Percentiles rank a stretch among this genome's conserved stretches.
phyloP scores from a whole-genome alignment of 2,888 invertebrate genomes.

The Sinohyriopsis cumingii region DNA sequence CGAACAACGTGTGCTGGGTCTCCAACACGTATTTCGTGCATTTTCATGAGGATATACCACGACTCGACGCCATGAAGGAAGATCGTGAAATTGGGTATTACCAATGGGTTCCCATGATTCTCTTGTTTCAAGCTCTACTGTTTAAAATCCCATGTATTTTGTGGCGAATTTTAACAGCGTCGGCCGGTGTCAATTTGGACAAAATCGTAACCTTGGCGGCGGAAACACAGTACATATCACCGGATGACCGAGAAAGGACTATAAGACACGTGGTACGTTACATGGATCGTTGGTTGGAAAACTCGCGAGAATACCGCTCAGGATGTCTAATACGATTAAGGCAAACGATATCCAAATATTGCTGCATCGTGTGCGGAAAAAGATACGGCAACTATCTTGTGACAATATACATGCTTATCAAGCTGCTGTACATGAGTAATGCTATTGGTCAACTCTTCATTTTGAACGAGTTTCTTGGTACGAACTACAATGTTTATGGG shows the following conservation, averaged over 20 bases:
- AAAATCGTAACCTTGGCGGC: conserved; percentile 72
- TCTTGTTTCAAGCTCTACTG: conserved; percentile 74
- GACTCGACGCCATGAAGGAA: conserved; percentile 66
- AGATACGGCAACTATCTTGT: conserved; percentile 73
- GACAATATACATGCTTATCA: conserved; percentile 73
- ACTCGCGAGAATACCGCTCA: conserved; percentile 71
- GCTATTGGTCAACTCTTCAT: conserved; percentile 73
- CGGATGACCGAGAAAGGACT: conserved; percentile 70
- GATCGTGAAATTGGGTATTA: conserved; percentile 72
- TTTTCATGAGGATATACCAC: conserved; percentile 72
- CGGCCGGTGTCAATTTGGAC: conserved; percentile 68
- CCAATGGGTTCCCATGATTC: conserved; percentile 73
- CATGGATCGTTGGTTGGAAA: conserved; percentile 73
- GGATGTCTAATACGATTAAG: conserved; percentile 69
- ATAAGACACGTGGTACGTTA: conserved; percentile 73
- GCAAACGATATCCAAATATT: conserved; percentile 69
- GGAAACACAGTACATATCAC: conserved; percentile 72
- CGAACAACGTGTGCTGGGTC: conserved; percentile 75
- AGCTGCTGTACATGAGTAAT: conserved; percentile 72
- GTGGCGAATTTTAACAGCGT: conserved; percentile 72
- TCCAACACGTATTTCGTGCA: conserved; percentile 74
- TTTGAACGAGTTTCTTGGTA: conserved; percentile 73
- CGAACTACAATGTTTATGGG: conserved; percentile 71
- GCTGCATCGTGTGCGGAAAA: conserved; percentile 70
- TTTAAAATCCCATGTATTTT: conserved; percentile 74